Evolutionary conservation across 2,113 vertebrate genomes (phyloP), one percentile per base, ranked within the genome.

Genomic region (Pao palembangensis): DNA sequence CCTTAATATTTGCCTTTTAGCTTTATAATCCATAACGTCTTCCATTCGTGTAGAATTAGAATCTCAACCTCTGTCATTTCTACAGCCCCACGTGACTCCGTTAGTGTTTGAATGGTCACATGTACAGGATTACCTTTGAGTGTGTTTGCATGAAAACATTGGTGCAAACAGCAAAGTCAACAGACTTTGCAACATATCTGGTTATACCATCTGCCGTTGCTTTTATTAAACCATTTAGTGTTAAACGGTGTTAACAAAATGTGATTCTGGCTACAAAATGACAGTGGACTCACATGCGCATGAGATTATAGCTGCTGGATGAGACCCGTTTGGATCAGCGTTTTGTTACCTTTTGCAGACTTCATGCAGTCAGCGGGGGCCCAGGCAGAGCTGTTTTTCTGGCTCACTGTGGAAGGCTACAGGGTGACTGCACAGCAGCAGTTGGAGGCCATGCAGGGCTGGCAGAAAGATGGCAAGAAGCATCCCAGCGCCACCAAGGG

Each of bases 351-450:
- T n/a, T 28, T 21, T 73, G 12, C 79, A 99, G 97, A 99, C 93
- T 98, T 94, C 84, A 99, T 99, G 97, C 97, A 97, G 90, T 93
- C 92, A 60, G 94, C 93, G 43, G 97, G 95, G 60, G 96, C 95
- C 52, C 97, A 99, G 85, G 95, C 96, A 4, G 94, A 98, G 86
- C 93, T 99, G 64, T 99, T 99, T 87, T 99, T 99, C 89, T 99
- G 97, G 97, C 93, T 99, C 88, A 99, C 96, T 3, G 97, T 99
- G 73, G 97, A 99, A 89, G 97, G 97, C 34, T 99, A 99, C 91
- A 90, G 97, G 77, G 96, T 99, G 77, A 99, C 95, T 0, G 97
- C 97, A 0, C 95, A 99, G 68, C 96, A 99, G 74, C 97, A 99
- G 87, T 90, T 99, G 61, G 93, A 98, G 81, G 97, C 93, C 74